phyloP scores from a whole-genome alignment of 2,888 invertebrate genomes.

The Diarsia rubi region DNA sequence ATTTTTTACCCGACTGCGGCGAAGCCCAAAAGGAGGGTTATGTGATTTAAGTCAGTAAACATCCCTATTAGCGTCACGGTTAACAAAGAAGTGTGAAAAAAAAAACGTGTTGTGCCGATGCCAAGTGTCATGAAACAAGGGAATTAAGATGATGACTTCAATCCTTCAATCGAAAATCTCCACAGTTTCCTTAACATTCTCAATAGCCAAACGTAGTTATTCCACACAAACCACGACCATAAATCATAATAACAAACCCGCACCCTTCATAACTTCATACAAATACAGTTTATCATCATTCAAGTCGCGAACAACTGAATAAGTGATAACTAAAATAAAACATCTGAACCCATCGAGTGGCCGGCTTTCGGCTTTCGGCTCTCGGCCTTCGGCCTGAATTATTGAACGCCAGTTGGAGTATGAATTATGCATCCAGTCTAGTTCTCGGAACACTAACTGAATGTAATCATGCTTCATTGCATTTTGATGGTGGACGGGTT shows the following conservation, averaged over 20 bases:
- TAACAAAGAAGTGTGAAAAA: no score
- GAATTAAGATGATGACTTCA: no score
- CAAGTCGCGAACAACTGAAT: conserved; percentile 65
- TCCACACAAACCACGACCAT: conserved; percentile 36
- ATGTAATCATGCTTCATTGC: conserved; percentile 68
- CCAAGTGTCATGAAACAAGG: no score
- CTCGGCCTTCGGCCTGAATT: conserved; percentile 66
- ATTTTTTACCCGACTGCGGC: no score
- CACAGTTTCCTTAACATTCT: conserved; percentile 1
- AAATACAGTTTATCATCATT: conserved; percentile 63
- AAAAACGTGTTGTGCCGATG: no score
- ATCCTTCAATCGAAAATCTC: not conserved
- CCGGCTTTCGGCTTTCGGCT: conserved; percentile 57
- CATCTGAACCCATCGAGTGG: conserved; percentile 63
- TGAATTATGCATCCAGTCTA: conserved; percentile 68
- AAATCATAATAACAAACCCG: conserved; percentile 57
- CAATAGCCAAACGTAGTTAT: conserved; percentile 32
- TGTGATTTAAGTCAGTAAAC: no score
- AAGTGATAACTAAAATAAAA: conserved; percentile 69
- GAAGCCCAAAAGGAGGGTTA: no score
- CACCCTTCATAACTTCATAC: conserved; percentile 55
- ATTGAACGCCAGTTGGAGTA: conserved; percentile 65
- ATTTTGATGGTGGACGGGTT: conserved; percentile 56
- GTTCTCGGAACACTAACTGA: conserved; percentile 64
- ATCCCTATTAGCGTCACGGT: no score